Evolutionary conservation across 2,113 vertebrate genomes (phyloP), one percentile per base, ranked within the genome.

Genomic region (Eublepharis macularius): DNA sequence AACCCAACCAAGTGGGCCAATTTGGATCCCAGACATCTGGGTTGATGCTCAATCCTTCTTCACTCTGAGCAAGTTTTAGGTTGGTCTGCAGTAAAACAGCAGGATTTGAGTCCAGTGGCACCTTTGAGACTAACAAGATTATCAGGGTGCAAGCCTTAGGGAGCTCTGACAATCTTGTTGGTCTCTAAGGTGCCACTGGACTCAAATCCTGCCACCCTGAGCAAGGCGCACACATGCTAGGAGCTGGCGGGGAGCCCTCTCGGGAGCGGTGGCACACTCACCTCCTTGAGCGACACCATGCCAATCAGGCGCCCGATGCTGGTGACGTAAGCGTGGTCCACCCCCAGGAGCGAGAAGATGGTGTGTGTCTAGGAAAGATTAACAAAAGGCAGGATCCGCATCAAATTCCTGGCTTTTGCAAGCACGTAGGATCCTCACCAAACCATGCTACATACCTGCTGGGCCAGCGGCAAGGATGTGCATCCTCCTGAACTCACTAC

Each of bases 301-400:
- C 98, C 98, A 49, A 99, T 98, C 87, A 99, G 97, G 21, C 98
- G 96, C 11, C 98, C 98, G 0, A 99, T 99, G 92, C 98, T 99
- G 94, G 98, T 99, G 94, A 99, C 98, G 0, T 98, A 99, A 1
- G 98, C 98, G 0, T 99, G 98, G 95, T 99, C 98, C 82, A 99
- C 95, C 60, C 98, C 98, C 96, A 99, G 94, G 87, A 99, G 95
- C 0, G 98, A 99, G 95, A 99, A 99, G 92, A 99, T 97, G 91
- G 98, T 99, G 94, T 99, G 98, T 4, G 98, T 99, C 98, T 99
- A 95, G 0, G 83, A 89, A 81, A 85, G 63, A 39, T 79, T 24
- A 57, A 11, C n/a, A 34, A 14, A 34, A n/a, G 54, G n/a, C 32
- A 45, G 34, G 4, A 9, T 60, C 39, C 36, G 51, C 7, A 49